Base-by-base conservation (phyloP, 2,888 invertebrate species). In the Leucania comma region DNA sequence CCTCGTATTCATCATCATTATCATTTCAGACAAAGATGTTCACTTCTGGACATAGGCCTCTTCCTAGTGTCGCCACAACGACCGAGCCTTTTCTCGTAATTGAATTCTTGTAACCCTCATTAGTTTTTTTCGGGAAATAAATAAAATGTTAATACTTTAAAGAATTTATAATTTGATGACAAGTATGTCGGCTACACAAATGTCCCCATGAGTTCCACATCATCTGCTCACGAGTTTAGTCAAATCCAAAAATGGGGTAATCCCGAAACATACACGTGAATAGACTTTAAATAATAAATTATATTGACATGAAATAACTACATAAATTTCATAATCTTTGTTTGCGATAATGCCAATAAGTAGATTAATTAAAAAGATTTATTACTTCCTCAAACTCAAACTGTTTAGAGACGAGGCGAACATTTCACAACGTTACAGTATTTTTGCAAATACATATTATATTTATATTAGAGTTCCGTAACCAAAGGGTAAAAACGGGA, bases 331-430 rank as follows among this genome's bases (percentile, higher is more conserved):
- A 32, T 32, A n/a, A 60, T 72, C 61, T 51, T 50, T 72, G 35
- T 50, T 59, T 12, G 14, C 12, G 32, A 42, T 72, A 42, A 24
- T 29, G n/a, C 17, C n/a, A 29, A 24, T n/a, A 72, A 24, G 5
- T 24, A 50, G 59, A 72, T 71, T 58, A 50, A 42, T 24, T 1
- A 2, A n/a, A 50, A 59, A 22, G 20, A 69, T 59, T 69, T 42
- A 71, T 35, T 57, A 26, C 17, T 2, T 29, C 17, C 38, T 24
- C 5, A 24, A 60, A 51, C 59, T n/a, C 5, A 0, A 1, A 12
- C 0, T 32, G 17, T 32, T n/a, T 51, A 24, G 1, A 4, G 17
- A 24, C 58, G 50, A 72, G n/a, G n/a, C n/a, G n/a, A n/a, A 17
- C 20, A 54, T 20, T 12, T 32, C 32, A 56, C 12, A 20, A 20